A percentile compares a stretch with the other conserved stretches of the same genome.
phyloP scores from a whole-genome alignment of 2,888 invertebrate genomes.

The Subacronicta megacephala region DNA sequence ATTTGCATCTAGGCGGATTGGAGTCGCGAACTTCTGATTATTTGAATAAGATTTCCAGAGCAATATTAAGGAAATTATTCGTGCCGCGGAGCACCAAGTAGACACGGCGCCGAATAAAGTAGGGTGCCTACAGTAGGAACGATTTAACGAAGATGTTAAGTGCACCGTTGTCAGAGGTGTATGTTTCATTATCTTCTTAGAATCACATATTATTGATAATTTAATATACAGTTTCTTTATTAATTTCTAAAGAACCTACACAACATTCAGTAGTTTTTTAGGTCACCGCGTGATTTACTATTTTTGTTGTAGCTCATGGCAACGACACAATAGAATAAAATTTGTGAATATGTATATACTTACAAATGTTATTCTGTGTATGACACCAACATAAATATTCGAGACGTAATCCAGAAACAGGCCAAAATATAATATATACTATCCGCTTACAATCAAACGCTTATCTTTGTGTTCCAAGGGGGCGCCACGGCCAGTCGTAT shows the following conservation, averaged over 20 bases:
- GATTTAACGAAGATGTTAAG: slow-evolving; percentile 47
- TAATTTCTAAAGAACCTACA: no score
- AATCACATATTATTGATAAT: slow-evolving; percentile 24
- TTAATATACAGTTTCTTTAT: no score
- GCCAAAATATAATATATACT: slow-evolving; percentile 35
- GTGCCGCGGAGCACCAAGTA: slow-evolving; percentile 64
- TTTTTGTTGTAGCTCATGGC: neutral
- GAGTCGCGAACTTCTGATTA: slow-evolving; percentile 81
- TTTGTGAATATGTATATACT: no score
- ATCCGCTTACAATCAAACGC: slow-evolving; percentile 53
- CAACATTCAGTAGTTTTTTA: no score
- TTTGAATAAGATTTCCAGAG: slow-evolving; percentile 82
- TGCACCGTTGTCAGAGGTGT: slow-evolving; percentile 32
- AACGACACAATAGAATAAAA: no score
- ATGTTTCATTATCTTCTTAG: slow-evolving; percentile 27
- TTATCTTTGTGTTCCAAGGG: slow-evolving; percentile 52
- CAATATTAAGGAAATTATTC: slow-evolving; percentile 80
- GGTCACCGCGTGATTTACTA: neutral
- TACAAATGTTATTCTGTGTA: slow-evolving; percentile 12
- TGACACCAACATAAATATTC: slow-evolving; percentile 33
- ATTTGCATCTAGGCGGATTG: slow-evolving; percentile 81
- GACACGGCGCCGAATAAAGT: slow-evolving; percentile 55
- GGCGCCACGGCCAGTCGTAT: slow-evolving; percentile 22
- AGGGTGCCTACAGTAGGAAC: slow-evolving; percentile 40
- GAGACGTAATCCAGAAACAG: slow-evolving; percentile 21